Conservation (phyloP, 1,140 invertebrate genomes). For the Pinna nobilis region DNA sequence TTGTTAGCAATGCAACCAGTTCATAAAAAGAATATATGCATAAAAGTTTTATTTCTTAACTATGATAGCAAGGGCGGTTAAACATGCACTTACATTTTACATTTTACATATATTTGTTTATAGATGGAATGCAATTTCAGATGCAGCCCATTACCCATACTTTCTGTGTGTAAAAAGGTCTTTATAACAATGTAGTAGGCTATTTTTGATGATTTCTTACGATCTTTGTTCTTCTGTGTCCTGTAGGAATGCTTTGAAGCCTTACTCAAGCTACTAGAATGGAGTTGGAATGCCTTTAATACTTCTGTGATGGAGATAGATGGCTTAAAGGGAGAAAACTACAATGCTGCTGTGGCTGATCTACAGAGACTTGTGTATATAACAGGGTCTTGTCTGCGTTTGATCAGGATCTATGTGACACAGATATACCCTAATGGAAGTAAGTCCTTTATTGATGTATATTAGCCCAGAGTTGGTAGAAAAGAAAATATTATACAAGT, state of each 20-base stretch:
- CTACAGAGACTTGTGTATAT: conserved; percentile 92
- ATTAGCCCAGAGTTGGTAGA: no score
- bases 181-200: no score
- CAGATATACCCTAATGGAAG: conserved; percentile 90
- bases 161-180: no score
- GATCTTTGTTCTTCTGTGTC: not conserved
- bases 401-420: conserved; percentile 89
- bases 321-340: conserved; percentile 60
- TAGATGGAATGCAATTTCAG: no score
- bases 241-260: conserved; percentile 87
- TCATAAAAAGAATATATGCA: no score
- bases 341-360: conserved; percentile 72
- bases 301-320: conserved; percentile 77
- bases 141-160: no score
- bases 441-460: no score
- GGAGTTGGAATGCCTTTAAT: conserved; percentile 77
- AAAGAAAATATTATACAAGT: no score
- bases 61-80: no score
- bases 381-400: conserved; percentile 86
- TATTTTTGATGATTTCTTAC: not conserved
- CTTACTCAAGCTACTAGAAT: conserved; percentile 80
- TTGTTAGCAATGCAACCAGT: no score
- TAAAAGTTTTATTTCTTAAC: no score
- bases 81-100: not conserved
- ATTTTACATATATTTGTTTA: not conserved